Conservation (phyloP, 2,113 vertebrate genomes). For the Corythoichthys haematopterus region DNA sequence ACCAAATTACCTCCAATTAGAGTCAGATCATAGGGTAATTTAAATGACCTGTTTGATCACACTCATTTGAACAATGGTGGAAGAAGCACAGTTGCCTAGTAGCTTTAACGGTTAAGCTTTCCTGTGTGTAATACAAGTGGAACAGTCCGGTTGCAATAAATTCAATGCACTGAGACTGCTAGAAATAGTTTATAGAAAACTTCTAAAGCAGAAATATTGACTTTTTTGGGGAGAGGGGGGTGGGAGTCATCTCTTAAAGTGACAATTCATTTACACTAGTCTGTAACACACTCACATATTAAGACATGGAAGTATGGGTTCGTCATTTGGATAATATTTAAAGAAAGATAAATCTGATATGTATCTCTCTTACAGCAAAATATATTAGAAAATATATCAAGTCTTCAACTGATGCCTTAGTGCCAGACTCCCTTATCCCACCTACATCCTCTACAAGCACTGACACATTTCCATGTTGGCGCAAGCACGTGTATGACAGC, state of each 20-base stretch:
- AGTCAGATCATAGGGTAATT: neutral
- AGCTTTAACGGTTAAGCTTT: neutral
- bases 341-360: no score
- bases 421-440: conserved; percentile 45
- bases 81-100: no score
- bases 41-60: neutral
- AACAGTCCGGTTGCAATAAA: no score
- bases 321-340: neutral
- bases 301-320: neutral
- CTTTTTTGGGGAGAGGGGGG: no score
- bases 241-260: no score
- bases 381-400: neutral
- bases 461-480: conserved; percentile 42
- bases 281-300: neutral
- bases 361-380: neutral
- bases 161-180: no score
- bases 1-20: neutral
- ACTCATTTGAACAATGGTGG: neutral
- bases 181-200: no score
- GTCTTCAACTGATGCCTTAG: conserved; percentile 19
- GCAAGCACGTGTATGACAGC: conserved; percentile 36
- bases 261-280: neutral
- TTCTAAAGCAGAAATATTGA: no score
- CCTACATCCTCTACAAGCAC: conserved; percentile 20
- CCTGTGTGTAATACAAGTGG: no score